These are phyloP conservation scores for Theonella swinhoei DNA, from an alignment of 37 sponge, comb jelly and placozoan genomes.

Conservation along the genomic window DNA sequence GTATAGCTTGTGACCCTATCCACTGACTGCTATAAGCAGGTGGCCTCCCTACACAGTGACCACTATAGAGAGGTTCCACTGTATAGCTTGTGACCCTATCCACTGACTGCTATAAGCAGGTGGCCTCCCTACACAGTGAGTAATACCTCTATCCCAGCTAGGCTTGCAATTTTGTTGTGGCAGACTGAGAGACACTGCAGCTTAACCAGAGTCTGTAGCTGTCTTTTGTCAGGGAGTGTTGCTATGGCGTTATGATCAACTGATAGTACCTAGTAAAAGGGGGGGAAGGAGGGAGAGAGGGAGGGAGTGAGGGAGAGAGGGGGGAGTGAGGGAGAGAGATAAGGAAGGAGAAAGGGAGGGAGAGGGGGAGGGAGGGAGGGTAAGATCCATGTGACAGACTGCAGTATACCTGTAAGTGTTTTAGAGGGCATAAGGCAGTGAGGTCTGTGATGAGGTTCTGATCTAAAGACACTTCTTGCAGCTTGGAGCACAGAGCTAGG, in stretches of 20 bases:
- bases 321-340: not conserved
- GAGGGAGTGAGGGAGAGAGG: not conserved
- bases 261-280: not conserved
- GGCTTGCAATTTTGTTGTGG: conserved; percentile 32
- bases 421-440: not conserved
- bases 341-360: not conserved
- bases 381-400: no score
- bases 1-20: no score
- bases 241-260: not conserved
- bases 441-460: conserved; percentile 61
- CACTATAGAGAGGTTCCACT: no score
- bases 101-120: no score
- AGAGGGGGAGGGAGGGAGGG: no score
- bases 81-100: no score
- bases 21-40: no score
- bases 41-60: no score
- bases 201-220: conserved; percentile 12
- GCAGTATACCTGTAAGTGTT: not conserved
- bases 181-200: conserved; percentile 79
- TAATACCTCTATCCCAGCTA: conserved; percentile 53
- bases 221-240: not conserved
- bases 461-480: conserved; percentile 89
- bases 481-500: conserved; percentile 56
- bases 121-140: no score
- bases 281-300: not conserved